These are phyloP conservation scores for Anagrus nilaparvatae DNA, from an alignment of 1,140 invertebrate species.

Conservation along the genomic window DNA sequence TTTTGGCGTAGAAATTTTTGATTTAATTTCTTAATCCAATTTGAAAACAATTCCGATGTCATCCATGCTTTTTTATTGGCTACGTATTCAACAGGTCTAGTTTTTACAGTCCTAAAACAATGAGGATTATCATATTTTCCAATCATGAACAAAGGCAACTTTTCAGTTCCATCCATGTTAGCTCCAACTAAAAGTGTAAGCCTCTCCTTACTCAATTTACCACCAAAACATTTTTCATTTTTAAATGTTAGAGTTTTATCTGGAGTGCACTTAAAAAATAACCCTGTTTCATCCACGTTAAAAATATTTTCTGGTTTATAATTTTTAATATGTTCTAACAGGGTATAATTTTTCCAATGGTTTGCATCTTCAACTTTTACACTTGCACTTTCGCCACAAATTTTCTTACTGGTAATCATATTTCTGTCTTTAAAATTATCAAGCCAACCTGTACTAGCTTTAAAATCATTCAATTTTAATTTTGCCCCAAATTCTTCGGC, in stretches of 20 bases:
- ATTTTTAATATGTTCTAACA: conserved; percentile 15
- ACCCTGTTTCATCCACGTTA: conserved; percentile 41
- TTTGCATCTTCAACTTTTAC: conserved; percentile 19
- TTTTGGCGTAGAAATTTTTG: too few species aligned
- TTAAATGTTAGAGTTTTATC: conserved; percentile 35
- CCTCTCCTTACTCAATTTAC: conserved; percentile 39
- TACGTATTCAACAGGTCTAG: conserved; percentile 31
- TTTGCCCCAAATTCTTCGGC: conserved; percentile 24
- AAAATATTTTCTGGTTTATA: conserved; percentile 36
- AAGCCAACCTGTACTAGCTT: conserved; percentile 33
- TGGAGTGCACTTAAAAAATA: conserved; percentile 39
- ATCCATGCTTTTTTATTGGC: conserved; percentile 42
- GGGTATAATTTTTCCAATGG: conserved; percentile 18
- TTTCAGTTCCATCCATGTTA: conserved; percentile 38
- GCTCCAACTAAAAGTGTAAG: conserved; percentile 35
- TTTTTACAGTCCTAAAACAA: conserved; percentile 36
- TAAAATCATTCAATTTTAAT: conserved; percentile 25
- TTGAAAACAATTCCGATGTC: too few species aligned
- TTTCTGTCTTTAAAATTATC: conserved; percentile 28
- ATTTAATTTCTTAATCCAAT: too few species aligned
- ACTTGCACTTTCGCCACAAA: conserved; percentile 26
- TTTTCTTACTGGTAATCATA: conserved; percentile 23
- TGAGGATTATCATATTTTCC: conserved; percentile 39
- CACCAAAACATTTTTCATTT: conserved; percentile 30
- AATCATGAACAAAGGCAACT: conserved; percentile 38